phyloP scores from a whole-genome alignment of 2,888 invertebrate genomes.

The Drosophila multiciliata region DNA sequence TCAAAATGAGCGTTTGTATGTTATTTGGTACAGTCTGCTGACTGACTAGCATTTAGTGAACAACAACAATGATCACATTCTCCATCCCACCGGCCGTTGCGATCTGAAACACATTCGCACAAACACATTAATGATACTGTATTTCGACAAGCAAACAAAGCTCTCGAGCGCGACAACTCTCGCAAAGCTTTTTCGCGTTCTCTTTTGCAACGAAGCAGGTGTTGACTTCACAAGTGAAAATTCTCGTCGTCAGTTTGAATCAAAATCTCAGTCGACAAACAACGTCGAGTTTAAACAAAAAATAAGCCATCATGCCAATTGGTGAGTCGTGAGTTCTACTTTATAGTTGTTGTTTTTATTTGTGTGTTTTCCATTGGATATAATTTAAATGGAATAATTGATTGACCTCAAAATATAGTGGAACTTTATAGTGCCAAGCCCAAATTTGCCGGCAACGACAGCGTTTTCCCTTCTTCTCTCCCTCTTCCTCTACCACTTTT shows the following conservation, averaged over 20 bases:
- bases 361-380: constrained; percentile 31
- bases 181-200: constrained; percentile 17
- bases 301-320: constrained; percentile 70
- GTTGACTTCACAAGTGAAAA: constrained; percentile 43
- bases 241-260: constrained; percentile 55
- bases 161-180: constrained; percentile 11
- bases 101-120: constrained; percentile 26
- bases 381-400: constrained; percentile 39
- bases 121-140: constrained; percentile 8
- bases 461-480: too few relatives aligned
- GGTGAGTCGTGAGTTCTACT: constrained; percentile 66
- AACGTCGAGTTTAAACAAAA: constrained; percentile 49
- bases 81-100: not conserved
- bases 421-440: constrained; percentile 1
- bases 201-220: constrained; percentile 29
- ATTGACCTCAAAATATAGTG: constrained; percentile 19
- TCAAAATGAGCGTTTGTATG: constrained; percentile 1
- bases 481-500: not conserved
- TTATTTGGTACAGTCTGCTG: constrained; percentile 50
- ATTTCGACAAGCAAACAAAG: constrained; percentile 16
- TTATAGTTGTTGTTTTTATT: constrained; percentile 6
- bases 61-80: constrained; percentile 34
- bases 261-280: constrained; percentile 68
- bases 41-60: constrained; percentile 30
- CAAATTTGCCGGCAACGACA: constrained; percentile 27